phyloP scores from a whole-genome alignment of 1,140 invertebrate species.

The Venturia canescens region DNA sequence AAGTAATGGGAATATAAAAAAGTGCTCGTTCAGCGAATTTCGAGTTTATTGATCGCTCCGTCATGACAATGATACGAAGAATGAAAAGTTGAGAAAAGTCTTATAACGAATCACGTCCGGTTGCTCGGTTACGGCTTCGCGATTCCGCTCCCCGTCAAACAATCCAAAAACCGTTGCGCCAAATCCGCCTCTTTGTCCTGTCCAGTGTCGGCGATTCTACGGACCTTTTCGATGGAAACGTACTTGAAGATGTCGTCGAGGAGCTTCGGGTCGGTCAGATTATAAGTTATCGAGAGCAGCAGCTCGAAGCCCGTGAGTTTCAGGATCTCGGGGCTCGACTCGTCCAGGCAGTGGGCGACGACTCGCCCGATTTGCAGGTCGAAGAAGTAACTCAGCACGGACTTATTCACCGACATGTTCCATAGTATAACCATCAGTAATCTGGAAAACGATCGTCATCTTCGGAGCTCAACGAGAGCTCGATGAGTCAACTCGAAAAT shows the following conservation, averaged over 20 bases:
- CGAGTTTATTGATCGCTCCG: too few relatives aligned
- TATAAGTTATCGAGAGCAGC: constrained; percentile 69
- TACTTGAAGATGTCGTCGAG: constrained; percentile 55
- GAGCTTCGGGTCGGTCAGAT: constrained; percentile 56
- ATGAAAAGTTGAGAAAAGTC: neutral
- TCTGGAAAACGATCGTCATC: constrained; percentile 58
- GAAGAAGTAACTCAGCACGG: constrained; percentile 65
- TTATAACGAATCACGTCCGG: neutral
- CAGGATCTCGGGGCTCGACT: constrained; percentile 59
- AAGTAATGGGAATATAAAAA: too few relatives aligned
- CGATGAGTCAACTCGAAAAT: too few relatives aligned
- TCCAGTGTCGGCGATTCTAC: constrained; percentile 49
- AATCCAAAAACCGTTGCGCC: constrained; percentile 56
- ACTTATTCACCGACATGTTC: constrained; percentile 71
- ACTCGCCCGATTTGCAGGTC: constrained; percentile 59
- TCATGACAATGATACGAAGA: neutral
- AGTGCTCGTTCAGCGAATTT: too few relatives aligned
- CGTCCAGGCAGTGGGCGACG: constrained; percentile 57
- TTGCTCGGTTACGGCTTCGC: neutral
- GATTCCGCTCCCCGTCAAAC: neutral
- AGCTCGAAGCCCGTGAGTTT: constrained; percentile 65
- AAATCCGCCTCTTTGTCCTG: constrained; percentile 39
- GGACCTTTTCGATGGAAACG: constrained; percentile 63
- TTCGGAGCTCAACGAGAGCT: neutral
- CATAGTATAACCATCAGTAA: constrained; percentile 70